Conservation (phyloP, 2,888 invertebrate species). For the Luperina nickerlii region DNA sequence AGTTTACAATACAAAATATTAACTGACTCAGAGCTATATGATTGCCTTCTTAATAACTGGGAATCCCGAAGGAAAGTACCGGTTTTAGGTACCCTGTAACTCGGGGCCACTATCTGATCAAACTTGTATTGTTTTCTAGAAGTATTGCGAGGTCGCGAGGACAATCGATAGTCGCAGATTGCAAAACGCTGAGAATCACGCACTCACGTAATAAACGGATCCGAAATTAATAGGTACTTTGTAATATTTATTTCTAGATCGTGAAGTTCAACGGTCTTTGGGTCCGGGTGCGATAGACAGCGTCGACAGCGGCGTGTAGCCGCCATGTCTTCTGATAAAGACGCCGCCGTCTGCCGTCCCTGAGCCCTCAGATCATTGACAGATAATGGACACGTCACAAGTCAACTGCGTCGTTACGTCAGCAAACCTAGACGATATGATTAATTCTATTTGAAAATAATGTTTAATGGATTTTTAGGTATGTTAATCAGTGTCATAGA, state of each 20-base stretch:
- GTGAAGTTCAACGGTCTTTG: conserved; percentile 44
- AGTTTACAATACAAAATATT: background rate
- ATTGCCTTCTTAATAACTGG: background rate
- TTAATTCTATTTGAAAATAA: background rate
- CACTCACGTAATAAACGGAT: conserved; percentile 16
- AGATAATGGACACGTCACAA: conserved; percentile 33
- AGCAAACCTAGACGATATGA: conserved; percentile 22
- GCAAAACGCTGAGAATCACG: conserved; percentile 35
- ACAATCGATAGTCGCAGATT: conserved; percentile 11
- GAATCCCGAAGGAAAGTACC: background rate
- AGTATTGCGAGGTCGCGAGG: conserved; percentile 2
- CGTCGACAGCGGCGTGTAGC: background rate
- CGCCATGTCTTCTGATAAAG: conserved; percentile 40
- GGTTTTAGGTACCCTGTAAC: background rate
- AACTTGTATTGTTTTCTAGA: conserved; percentile 5
- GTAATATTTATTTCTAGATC: conserved; percentile 30
- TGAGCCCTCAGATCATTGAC: conserved; percentile 51
- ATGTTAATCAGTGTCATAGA: background rate
- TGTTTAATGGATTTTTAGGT: background rate
- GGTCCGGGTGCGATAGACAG: conserved; percentile 18
- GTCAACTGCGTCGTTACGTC: conserved; percentile 14
- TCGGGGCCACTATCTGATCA: background rate
- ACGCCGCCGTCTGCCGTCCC: background rate
- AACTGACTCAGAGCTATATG: background rate
- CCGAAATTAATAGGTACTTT: conserved; percentile 28